These are phyloP conservation scores for Ficedula albicollis DNA, from an alignment of 2,797 vertebrate species.

Conservation along the genomic window DNA sequence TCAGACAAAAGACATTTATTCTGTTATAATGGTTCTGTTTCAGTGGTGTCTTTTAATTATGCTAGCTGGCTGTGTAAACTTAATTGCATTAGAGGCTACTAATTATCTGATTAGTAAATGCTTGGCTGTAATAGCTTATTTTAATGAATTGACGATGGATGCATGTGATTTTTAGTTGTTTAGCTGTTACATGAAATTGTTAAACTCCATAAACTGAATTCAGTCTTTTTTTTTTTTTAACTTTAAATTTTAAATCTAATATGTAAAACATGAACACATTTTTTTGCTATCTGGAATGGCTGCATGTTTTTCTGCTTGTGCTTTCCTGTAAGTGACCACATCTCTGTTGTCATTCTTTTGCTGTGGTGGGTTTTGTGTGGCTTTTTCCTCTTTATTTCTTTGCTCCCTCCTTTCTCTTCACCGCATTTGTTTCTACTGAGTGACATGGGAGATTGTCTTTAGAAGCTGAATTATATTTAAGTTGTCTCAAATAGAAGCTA, in stretches of 20 bases:
- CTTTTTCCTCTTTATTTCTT: not conserved
- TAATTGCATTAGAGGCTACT: slow-evolving; percentile 50
- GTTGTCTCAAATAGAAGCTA: not conserved
- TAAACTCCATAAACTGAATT: not conserved
- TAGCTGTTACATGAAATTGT: not conserved
- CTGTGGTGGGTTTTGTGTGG: not conserved
- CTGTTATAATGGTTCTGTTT: slow-evolving; percentile 5
- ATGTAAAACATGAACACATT: not conserved
- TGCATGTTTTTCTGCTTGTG: not conserved
- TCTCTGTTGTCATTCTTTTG: not conserved
- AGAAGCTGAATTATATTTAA: not conserved
- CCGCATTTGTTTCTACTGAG: not conserved
- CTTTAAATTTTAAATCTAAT: not conserved
- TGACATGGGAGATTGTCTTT: not conserved
- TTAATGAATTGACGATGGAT: not conserved
- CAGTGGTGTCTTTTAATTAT: slow-evolving; percentile 38
- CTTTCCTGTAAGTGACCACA: not conserved
- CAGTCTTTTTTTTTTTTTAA: not conserved
- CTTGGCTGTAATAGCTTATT: slow-evolving; percentile 37
- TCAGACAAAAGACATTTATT: not conserved
- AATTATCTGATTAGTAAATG: slow-evolving; percentile 56
- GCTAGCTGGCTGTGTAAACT: not conserved
- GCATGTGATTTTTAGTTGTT: slow-evolving; percentile 15
- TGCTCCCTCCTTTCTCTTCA: not conserved
- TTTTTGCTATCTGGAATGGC: not conserved